phyloP scores from a whole-genome alignment of 2,888 invertebrate genomes.

The Melanotus villosus region DNA sequence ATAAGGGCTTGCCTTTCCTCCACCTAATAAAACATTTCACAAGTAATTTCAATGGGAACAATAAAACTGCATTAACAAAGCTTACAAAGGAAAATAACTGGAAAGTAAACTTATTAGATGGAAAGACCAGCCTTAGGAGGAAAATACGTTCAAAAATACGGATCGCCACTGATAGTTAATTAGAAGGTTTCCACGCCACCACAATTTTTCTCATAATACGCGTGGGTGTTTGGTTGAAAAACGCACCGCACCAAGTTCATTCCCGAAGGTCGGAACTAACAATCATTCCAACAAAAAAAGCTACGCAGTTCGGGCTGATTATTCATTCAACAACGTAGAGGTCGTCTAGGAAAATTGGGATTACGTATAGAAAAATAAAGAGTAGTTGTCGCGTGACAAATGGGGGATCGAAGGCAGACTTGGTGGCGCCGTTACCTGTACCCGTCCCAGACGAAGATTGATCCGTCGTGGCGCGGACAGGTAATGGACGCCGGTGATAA shows the following conservation, averaged over 20 bases:
- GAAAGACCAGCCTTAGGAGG: neutral
- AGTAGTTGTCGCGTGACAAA: conserved; percentile 53
- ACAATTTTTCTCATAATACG: neutral
- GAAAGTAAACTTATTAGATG: no score
- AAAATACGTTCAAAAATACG: no score
- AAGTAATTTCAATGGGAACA: no score
- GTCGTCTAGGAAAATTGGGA: conserved; percentile 26
- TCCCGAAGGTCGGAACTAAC: conserved; percentile 5
- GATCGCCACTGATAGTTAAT: no score
- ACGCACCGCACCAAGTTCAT: neutral
- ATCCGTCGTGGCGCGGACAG: conserved; percentile 55
- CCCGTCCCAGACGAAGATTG: conserved; percentile 52
- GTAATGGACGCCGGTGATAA: conserved; percentile 56
- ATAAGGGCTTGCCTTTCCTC: no score
- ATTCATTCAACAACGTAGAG: conserved; percentile 11
- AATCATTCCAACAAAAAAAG: neutral
- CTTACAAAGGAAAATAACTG: no score
- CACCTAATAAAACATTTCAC: no score
- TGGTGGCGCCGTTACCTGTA: conserved; percentile 55
- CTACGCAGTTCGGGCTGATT: conserved; percentile 9
- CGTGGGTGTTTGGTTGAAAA: neutral
- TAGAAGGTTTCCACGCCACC: no score
- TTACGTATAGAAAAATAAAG: conserved; percentile 39
- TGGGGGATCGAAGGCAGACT: conserved; percentile 59
- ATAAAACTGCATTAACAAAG: no score